Evolutionary conservation across 1,140 invertebrate genomes (phyloP).

Genomic region (Tetragnatha versicolor): DNA sequence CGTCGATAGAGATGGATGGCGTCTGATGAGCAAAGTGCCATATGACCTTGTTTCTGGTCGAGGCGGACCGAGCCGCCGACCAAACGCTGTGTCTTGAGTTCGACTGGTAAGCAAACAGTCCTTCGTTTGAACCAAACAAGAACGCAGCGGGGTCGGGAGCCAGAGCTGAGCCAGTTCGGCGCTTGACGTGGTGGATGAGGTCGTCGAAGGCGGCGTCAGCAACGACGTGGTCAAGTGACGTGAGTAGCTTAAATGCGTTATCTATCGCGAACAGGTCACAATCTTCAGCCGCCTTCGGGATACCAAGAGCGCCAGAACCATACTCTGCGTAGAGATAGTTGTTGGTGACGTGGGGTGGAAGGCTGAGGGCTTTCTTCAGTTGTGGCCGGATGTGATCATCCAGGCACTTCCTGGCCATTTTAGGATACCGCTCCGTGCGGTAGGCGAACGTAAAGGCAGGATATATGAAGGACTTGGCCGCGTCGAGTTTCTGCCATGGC

Average conservation of each 20-base stretch:
- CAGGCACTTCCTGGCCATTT: background rate
- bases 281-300: background rate
- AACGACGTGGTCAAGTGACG: background rate
- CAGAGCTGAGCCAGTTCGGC: background rate
- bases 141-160: background rate
- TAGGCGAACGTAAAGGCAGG: background rate
- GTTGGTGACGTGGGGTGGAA: background rate
- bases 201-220: background rate
- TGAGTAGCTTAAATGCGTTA: background rate
- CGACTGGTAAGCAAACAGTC: no score
- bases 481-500: slow-evolving; percentile 3
- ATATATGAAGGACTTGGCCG: background rate
- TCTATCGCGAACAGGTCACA: background rate
- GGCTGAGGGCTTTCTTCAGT: background rate
- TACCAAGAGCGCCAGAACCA: background rate
- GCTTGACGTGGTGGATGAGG: background rate
- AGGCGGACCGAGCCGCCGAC: no score
- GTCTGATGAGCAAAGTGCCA: no score
- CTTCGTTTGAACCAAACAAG: no score
- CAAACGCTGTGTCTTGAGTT: background rate
- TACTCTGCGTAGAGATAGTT: background rate
- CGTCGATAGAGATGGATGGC: no score
- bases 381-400: background rate
- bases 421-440: background rate
- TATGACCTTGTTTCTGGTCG: no score